These are phyloP conservation scores for Rhizoglyphus robini DNA, from an alignment of 1,140 invertebrate genomes.

Conservation along the genomic window DNA sequence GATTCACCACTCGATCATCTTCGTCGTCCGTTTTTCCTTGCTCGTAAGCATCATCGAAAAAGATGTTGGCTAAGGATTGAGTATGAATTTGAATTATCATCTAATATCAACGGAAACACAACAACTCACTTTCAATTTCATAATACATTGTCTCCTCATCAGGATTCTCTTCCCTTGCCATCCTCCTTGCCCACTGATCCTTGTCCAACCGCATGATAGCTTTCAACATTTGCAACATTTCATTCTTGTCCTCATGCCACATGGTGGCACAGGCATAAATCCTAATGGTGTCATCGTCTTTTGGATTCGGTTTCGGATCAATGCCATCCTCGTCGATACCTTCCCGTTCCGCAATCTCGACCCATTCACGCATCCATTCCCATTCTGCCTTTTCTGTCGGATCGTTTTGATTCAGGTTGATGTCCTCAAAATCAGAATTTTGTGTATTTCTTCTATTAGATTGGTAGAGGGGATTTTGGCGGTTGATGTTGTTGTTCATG, in stretches of 20 bases:
- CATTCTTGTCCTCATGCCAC: slow-evolving; percentile 96
- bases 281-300: slow-evolving; percentile 37
- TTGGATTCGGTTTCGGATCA: slow-evolving; percentile 4
- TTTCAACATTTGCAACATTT: too few species aligned
- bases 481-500: too few species aligned
- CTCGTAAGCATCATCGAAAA: slow-evolving; percentile 97
- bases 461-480: too few species aligned
- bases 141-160: slow-evolving; percentile 47
- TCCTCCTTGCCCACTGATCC: slow-evolving; percentile 77
- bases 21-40: slow-evolving; percentile 75
- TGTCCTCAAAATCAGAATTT: too few species aligned
- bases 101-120: too few species aligned
- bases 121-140: slow-evolving; percentile 43
- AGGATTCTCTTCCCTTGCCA: slow-evolving; percentile 40
- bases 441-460: too few species aligned
- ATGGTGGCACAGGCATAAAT: slow-evolving; percentile 80
- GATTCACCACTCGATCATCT: slow-evolving; percentile 83
- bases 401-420: too few species aligned
- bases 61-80: slow-evolving; percentile 97
- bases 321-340: not conserved
- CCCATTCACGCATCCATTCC: not conserved
- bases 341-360: not conserved
- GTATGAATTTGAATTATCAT: too few species aligned
- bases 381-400: not conserved
- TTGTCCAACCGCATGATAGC: slow-evolving; percentile 73